phyloP scores from a whole-genome alignment of 2,113 vertebrate species.

The Cyprinodon variegatus region DNA sequence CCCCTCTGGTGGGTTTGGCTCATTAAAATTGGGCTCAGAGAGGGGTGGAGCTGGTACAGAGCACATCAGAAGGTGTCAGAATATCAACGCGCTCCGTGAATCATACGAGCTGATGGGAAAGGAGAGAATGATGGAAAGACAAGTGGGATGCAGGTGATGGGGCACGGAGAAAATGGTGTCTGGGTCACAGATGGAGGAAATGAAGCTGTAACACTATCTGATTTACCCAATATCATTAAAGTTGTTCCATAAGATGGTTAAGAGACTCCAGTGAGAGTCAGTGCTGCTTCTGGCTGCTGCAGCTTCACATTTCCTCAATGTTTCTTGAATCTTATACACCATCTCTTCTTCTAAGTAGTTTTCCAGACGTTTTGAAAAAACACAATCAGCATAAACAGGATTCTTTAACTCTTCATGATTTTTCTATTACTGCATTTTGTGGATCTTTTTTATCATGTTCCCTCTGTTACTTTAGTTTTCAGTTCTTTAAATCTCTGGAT shows the following conservation, averaged over 20 bases:
- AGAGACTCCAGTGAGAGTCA: slow-evolving; percentile 5
- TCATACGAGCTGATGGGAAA: slow-evolving; percentile 40
- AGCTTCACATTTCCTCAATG: not conserved
- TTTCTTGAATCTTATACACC: slow-evolving; percentile 1
- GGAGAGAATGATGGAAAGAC: slow-evolving; percentile 12
- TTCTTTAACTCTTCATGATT: too few species aligned
- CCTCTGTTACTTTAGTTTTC: too few species aligned
- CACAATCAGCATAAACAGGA: too few species aligned
- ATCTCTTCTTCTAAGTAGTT: too few species aligned
- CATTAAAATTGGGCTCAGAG: slow-evolving; percentile 8
- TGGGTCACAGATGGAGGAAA: slow-evolving; percentile 59
- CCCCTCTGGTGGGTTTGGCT: slow-evolving; percentile 52
- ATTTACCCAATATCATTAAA: slow-evolving; percentile 27
- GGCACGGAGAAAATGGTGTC: slow-evolving; percentile 26
- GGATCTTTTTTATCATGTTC: too few species aligned
- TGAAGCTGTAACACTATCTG: slow-evolving; percentile 49
- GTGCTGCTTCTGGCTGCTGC: not conserved
- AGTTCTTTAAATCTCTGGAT: too few species aligned
- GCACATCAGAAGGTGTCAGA: slow-evolving; percentile 36
- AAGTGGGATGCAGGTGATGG: slow-evolving; percentile 48
- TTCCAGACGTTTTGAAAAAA: too few species aligned
- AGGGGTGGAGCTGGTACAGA: slow-evolving; percentile 11
- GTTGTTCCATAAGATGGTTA: not conserved
- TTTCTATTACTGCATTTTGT: too few species aligned
- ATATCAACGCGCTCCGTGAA: slow-evolving; percentile 36